phyloP scores from a whole-genome alignment of 1,140 invertebrate genomes.

The Cotesia vestalis region DNA sequence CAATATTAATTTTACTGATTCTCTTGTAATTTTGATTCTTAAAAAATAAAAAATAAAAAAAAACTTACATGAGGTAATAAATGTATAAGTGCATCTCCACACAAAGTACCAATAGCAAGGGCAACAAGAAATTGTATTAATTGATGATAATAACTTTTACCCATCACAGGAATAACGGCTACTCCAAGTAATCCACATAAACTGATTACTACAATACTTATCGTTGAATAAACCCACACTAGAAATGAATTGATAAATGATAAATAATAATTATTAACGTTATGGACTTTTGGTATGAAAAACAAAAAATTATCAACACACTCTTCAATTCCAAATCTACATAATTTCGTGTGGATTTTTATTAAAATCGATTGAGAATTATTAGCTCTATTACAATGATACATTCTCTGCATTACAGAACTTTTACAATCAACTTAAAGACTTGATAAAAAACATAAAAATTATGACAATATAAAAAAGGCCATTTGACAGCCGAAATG shows the following conservation, averaged over 20 bases:
- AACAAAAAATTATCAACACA: too few relatives aligned
- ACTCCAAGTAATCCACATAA: slow-evolving; percentile 84
- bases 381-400: too few relatives aligned
- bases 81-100: slow-evolving; percentile 92
- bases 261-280: slow-evolving; percentile 5
- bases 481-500: too few relatives aligned
- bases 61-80: slow-evolving; percentile 86
- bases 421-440: too few relatives aligned
- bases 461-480: too few relatives aligned
- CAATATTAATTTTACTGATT: slow-evolving; percentile 1
- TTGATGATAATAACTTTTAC: slow-evolving; percentile 88
- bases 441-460: too few relatives aligned
- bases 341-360: too few relatives aligned
- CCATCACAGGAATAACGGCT: slow-evolving; percentile 88
- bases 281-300: background rate
- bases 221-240: slow-evolving; percentile 85
- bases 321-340: too few relatives aligned
- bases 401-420: too few relatives aligned
- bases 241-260: slow-evolving; percentile 42
- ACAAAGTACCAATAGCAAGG: slow-evolving; percentile 88
- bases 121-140: slow-evolving; percentile 91
- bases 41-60: background rate
- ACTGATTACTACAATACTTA: slow-evolving; percentile 85
- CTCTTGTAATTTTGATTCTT: background rate
- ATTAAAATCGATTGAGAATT: too few relatives aligned